A percentile compares a stretch with the other conserved stretches of the same genome.
These are phyloP conservation scores for Chloroceryle inda DNA, from an alignment of 2,797 vertebrate genomes.

Conservation along the genomic window DNA sequence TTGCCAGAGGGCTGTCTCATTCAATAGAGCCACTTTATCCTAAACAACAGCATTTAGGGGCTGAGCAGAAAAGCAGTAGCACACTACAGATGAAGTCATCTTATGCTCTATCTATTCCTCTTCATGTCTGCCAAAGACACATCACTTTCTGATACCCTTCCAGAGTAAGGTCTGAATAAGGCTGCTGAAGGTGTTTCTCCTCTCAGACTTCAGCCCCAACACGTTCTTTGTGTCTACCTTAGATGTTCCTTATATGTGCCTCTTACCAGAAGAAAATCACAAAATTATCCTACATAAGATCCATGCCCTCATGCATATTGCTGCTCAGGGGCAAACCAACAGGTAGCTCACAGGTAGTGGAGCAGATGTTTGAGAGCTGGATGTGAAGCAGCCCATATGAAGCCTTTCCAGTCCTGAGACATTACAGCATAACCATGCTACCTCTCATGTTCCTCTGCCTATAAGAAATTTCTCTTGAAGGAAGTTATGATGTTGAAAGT, in stretches of 20 bases:
- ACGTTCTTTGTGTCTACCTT: not conserved
- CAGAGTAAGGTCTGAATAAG: not conserved
- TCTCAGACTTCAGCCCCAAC: not conserved
- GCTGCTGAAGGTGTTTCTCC: not conserved
- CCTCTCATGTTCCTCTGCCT: not conserved
- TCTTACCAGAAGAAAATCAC: not conserved
- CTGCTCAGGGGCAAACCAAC: not conserved
- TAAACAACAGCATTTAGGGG: not conserved
- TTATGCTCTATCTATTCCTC: not conserved
- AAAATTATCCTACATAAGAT: not conserved
- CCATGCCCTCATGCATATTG: too few relatives aligned
- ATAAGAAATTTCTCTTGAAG: not conserved
- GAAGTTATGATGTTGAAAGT: not conserved
- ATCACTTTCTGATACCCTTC: not conserved
- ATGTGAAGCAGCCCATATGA: not conserved
- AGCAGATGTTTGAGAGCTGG: not conserved
- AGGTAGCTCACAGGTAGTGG: not conserved
- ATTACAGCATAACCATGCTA: not conserved
- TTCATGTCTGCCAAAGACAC: not conserved
- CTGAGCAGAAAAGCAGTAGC: not conserved
- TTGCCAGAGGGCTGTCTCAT: not conserved
- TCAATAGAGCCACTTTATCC: not conserved
- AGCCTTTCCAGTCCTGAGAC: not conserved
- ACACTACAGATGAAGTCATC: not conserved
- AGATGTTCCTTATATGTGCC: not conserved